Base-by-base conservation (phyloP, 2,113 vertebrate genomes). In the Neolamprologus devosi region DNA sequence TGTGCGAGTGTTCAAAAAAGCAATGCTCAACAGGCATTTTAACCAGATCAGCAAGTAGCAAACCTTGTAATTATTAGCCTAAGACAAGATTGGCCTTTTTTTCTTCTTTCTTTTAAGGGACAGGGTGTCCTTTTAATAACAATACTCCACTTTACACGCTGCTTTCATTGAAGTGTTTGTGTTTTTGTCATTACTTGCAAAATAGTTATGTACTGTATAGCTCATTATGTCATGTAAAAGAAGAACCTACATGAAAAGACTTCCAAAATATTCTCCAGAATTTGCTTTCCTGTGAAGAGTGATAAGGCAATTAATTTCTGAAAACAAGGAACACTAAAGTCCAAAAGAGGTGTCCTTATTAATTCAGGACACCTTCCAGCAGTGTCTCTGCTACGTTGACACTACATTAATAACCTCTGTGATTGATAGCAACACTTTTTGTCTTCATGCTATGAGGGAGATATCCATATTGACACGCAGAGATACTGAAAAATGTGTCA, bases 401-500 rank as follows among this genome's bases (percentile, higher is more conserved):
- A 47, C 54, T 37, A 53, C 12, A 75, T 86, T 86, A 89, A 83
- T 83, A 51, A 87, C 86, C 40, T 49, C 17, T 78, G 40, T 53
- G 49, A 88, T 82, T 87, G 63, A 87, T 26, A 57, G 42, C 78
- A 60, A 88, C 45, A 40, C 60, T 83, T 26, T 65, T 80, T 28
- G 40, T 49, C 17, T 40, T 30, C 28, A n/a, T 45, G 33, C 49
- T 28, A 17, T 37, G 45, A 49, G 33, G 17, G 30, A 75, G 79
- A 80, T 1, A 73, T 73, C 30, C 5, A 51, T 65, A 81, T 53
- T 86, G 85, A 92, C 89, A 85, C 23, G 19, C 35, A 53, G 42
- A 73, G 30, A 82, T 55, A 85, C 60, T 88, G 53, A 86, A 68
- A 84, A 83, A 81, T 84, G 85, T 90, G 87, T 91, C 82, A 88